Evolutionary conservation across 2,797 vertebrate species (phyloP), one percentile per base, ranked within the genome.

Genomic region (Phoxinus dragarum): DNA sequence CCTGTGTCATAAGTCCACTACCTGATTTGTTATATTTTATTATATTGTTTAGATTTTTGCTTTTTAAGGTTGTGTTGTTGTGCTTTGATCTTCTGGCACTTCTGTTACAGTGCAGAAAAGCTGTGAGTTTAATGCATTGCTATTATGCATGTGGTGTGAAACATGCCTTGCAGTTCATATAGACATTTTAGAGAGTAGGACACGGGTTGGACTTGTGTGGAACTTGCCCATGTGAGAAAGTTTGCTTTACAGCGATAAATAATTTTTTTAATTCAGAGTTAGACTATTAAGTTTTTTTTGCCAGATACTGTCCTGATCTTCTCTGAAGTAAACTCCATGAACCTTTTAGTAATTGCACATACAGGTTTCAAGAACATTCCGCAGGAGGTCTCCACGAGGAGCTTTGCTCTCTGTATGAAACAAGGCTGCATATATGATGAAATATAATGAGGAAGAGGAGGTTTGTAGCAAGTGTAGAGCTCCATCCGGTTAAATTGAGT

Each of bases 401-500:
- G 61, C 79, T 61, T 74, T 82, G 54, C 42, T 85, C 79, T 76
- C 40, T 81, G 23, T 34, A 56, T 85, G 47, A 56, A 56, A 42
- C 66, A 71, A 54, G 66, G 31, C 56, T 66, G 56, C 14, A 40
- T 59, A 34, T 44, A 40, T 76, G 61, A 76, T 67, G 68, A 40
- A 12, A 31, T 67, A 54, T 67, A 64, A 77, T 74, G 66, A 59
- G 64, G 9, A 78, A 19, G 49, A 40, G 49, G n/a, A 6, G 38
- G 31, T 59, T 78, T 61, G 17, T 68, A 40, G 17, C 69, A 38
- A 86, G 31, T 44, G 3, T 81, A 78, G 66, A 81, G 67, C 73
- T 89, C 49, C 6, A 78, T 78, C 56, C 80, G 59, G 79, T 38
- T 82, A 71, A 88, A 88, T 81, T 59, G n/a, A 69, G 78, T 68